A percentile compares a stretch with the other conserved stretches of the same genome.
These are phyloP conservation scores for Leucoptera coffeella DNA, from an alignment of 2,888 invertebrate genomes.

Conservation along the genomic window DNA sequence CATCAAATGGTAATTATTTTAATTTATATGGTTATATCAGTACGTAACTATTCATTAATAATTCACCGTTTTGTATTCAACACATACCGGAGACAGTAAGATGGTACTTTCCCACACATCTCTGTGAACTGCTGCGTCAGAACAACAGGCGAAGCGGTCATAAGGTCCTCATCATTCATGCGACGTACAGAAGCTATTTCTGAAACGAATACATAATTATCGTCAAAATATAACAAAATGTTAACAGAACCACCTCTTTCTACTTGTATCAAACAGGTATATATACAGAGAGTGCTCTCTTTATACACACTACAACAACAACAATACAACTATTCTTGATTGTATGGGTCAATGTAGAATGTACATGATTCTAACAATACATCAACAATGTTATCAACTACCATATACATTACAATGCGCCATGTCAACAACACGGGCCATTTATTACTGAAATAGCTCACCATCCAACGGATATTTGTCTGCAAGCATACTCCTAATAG, in stretches of 20 bases:
- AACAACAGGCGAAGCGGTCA: conserved; percentile 10
- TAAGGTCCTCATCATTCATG: conserved; percentile 11
- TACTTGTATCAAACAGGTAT: neutral
- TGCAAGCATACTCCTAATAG: conserved; percentile 14
- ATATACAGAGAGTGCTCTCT: too few relatives aligned
- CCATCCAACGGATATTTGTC: conserved; percentile 12
- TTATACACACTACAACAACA: too few relatives aligned
- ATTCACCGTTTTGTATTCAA: neutral
- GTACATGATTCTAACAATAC: too few relatives aligned
- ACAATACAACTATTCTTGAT: too few relatives aligned
- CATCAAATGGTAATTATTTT: too few relatives aligned
- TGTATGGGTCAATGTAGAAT: too few relatives aligned
- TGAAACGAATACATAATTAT: neutral
- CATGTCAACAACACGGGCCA: too few relatives aligned
- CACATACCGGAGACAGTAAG: conserved; percentile 15
- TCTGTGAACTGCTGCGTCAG: conserved; percentile 9
- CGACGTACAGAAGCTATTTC: conserved; percentile 4
- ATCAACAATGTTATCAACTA: too few relatives aligned
- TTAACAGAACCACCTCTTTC: neutral
- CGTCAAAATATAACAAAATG: neutral
- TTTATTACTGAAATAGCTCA: too few relatives aligned
- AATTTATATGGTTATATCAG: too few relatives aligned
- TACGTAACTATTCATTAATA: neutral
- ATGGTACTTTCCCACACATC: conserved; percentile 13
- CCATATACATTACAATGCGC: too few relatives aligned